Evolutionary conservation across 2,113 vertebrate genomes (phyloP), one percentile per base, ranked within the genome.

Genomic region (Melanostigma gelatinosum): DNA sequence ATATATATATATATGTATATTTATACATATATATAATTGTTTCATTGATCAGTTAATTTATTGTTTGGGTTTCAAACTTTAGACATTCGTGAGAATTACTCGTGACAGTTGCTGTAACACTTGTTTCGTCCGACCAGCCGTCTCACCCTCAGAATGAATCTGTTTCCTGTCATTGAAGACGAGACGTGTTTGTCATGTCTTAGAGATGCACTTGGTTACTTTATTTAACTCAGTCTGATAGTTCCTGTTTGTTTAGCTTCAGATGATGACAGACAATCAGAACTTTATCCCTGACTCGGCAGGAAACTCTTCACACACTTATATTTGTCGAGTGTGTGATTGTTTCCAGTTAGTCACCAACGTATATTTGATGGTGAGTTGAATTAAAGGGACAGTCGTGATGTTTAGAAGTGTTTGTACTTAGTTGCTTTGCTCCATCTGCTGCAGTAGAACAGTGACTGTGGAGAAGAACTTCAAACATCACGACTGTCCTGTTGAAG

Each of bases 271-370:
- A 15, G 63, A 27, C 0, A 12, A 46, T 1, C 15, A n/a, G 27
- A 54, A 42, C 9, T 32, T 3, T 9, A 36, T 44, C 4, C 8
- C 77, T 44, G 68, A 72, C 38, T 72, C 68, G 48, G 38, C 46
- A 44, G 76, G 77, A 50, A 73, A 48, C 68, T 64, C 27, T n/a
- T 71, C 13, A 55, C 77, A 1, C 44, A 52, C 9, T 42, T 71
- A 71, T 24, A 32, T 79, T 8, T 0, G 18, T 62, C 57, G 12
- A 4, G 36, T 15, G 29, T 67, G 52, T 52, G 63, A 50, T 50
- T 36, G 5, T 74, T 80, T 58, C n/a, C 63, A 38, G 13, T 54
- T 44, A 61, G 32, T 61, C 61, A 62, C 68, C 44, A 18, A 16
- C 16, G 36, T n/a, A 13, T 63, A 20, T 40, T n/a, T 10, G 2